phyloP scores from a whole-genome alignment of 2,797 vertebrate species.

The Cossypha polioptera region DNA sequence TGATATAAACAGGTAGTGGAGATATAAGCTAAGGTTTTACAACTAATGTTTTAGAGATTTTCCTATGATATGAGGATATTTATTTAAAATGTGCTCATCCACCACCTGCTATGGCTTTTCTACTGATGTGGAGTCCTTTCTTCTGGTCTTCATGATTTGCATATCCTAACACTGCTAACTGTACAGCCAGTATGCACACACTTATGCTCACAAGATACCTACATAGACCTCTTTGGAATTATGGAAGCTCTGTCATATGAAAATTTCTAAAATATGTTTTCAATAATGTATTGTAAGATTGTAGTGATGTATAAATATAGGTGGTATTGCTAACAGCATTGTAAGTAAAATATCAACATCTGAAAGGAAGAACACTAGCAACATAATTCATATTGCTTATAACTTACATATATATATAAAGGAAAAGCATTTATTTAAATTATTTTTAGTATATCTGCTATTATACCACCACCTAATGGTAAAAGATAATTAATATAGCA shows the following conservation, averaged over 20 bases:
- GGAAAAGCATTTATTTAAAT: not conserved
- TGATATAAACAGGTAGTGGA: not conserved
- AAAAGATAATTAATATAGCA: conserved; percentile 47
- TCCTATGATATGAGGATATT: not conserved
- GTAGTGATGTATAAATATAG: not conserved
- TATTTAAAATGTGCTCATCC: not conserved
- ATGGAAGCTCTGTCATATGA: not conserved
- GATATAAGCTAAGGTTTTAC: not conserved
- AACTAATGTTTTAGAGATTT: not conserved
- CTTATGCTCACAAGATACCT: not conserved
- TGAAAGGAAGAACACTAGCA: not conserved
- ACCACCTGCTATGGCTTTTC: not conserved
- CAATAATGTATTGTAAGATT: not conserved
- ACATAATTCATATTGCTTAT: not conserved
- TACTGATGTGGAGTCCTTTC: not conserved
- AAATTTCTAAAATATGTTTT: not conserved
- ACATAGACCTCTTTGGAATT: not conserved
- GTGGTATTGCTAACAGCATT: not conserved
- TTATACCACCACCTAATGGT: conserved; percentile 67
- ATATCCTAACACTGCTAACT: not conserved
- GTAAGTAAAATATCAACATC: not conserved
- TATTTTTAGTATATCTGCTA: conserved; percentile 24
- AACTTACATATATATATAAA: not conserved
- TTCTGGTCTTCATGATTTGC: not conserved
- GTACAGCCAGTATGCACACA: not conserved